Base-by-base conservation (phyloP, 2,797 vertebrate species). In the Danio albolineatus region DNA sequence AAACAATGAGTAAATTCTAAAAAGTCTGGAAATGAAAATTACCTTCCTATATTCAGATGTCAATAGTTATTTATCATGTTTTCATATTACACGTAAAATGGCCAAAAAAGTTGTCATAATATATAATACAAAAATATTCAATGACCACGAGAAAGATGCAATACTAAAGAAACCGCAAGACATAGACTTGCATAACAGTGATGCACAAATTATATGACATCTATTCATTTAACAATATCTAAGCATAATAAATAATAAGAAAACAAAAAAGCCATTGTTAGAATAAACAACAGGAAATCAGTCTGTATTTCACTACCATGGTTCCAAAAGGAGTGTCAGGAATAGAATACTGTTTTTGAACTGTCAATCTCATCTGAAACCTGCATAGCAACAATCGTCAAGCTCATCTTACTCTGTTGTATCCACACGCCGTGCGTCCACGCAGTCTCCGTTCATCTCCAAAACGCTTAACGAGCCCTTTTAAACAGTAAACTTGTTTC, bases 321-420 rank as follows among this genome's bases (percentile, higher is more conserved):
- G 54, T 1, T 60, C 66, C 9, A 51, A 49, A 65, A 48, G 2
- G 17, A 57, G 4, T 17, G 13, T 59, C 10, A 14, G 44, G 10
- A 43, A 73, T 46, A 16, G 7, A 46, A 56, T 8, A 76, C 66
- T 12, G 19, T 41, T 21, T 12, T n/a, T 49, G 19, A 44, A 8
- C 19, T 41, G 38, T 6, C 57, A 51, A 4, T 36, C 21, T 64
- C 16, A 16, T 16, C 38, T 4, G 9, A 39, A 54, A 66, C 17
- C 57, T 80, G 48, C 60, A 76, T 51, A 84, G 85, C 71, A 81
- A 85, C 81, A 76, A 57, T 57, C 46, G 39, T 66, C 5, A 66
- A 49, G 46, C 19, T 9, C 1, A 0, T 87, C 93, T 94, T 82
- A 94, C 94, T 80, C 75, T 62, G 85, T 71, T 65, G 73, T 87